Conservation (phyloP, 2,888 invertebrate species). For the Anthophora plumipes region DNA sequence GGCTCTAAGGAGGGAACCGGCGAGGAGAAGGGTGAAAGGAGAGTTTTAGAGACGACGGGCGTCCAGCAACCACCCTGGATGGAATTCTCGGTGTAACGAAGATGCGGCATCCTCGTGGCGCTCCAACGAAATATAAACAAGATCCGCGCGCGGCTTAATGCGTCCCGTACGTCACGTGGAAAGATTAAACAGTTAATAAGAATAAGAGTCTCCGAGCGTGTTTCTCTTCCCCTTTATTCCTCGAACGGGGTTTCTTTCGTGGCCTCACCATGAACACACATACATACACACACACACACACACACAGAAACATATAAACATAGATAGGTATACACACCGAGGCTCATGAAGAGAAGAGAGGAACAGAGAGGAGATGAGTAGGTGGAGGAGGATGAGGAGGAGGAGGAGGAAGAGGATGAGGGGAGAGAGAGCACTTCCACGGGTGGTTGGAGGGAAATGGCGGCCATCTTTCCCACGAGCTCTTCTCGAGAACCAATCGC, state of each 20-base stretch:
- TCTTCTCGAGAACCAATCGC: constrained; percentile 84
- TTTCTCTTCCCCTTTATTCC: constrained; percentile 75
- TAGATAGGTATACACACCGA: no score
- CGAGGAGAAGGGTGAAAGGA: no score
- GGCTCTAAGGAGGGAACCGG: no score
- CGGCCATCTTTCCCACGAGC: constrained; percentile 84
- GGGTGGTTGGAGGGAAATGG: constrained; percentile 85
- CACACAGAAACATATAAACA: no score
- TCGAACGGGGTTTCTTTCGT: constrained; percentile 80
- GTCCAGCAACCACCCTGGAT: neutral
- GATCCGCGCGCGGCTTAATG: constrained; percentile 80
- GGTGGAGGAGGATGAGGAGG: constrained; percentile 60
- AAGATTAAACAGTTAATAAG: constrained; percentile 85
- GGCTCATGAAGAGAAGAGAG: constrained; percentile 45
- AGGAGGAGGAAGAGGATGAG: constrained; percentile 77
- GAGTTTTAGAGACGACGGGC: neutral
- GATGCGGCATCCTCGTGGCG: constrained; percentile 64
- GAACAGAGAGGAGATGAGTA: constrained; percentile 75
- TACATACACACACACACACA: no score
- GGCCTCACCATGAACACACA: constrained; percentile 60
- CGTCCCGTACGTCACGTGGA: constrained; percentile 83
- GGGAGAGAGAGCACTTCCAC: constrained; percentile 79
- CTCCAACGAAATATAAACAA: constrained; percentile 79
- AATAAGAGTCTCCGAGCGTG: constrained; percentile 83
- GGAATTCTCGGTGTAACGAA: constrained; percentile 61